Conservation (phyloP, 23 tunicate genomes). For the Botrylloides violaceus region DNA sequence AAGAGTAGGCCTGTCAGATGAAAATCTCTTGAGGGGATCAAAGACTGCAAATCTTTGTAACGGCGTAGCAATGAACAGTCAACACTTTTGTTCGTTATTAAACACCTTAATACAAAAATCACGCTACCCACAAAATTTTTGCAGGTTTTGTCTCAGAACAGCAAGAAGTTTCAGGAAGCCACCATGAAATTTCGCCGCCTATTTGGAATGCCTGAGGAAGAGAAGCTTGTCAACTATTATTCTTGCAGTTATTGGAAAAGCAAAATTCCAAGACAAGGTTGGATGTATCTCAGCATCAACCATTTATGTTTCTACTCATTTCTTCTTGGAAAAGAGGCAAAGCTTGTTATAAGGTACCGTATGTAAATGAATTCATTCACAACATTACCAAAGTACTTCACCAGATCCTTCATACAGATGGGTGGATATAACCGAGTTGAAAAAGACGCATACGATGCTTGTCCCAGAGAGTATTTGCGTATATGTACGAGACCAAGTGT, state of each 20-base stretch:
- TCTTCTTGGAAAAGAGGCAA: conserved; percentile 85
- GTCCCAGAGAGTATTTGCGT: conserved; percentile 83
- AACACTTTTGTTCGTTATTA: too few species aligned
- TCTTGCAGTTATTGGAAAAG: conserved; percentile 96
- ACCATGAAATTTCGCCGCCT: conserved; percentile 79
- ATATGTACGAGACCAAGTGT: conserved; percentile 50
- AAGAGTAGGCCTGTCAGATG: too few species aligned
- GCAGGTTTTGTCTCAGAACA: conserved; percentile 39
- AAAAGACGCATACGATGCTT: conserved; percentile 72
- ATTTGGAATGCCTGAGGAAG: conserved; percentile 88
- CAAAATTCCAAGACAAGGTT: conserved; percentile 93
- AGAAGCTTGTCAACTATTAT: conserved; percentile 95
- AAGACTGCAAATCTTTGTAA: too few species aligned
- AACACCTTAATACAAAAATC: too few species aligned
- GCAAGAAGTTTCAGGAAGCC: conserved; percentile 90
- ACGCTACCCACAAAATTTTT: too few species aligned
- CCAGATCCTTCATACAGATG: conserved; percentile 37
- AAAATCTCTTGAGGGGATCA: too few species aligned
- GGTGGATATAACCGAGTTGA: conserved; percentile 89
- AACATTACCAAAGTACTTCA: background rate
- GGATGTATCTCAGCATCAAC: conserved; percentile 90
- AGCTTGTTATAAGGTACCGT: conserved; percentile 72
- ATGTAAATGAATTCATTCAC: too few species aligned
- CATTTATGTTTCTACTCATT: conserved; percentile 96
- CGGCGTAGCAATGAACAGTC: too few species aligned